A percentile compares a stretch with the other conserved stretches of the same genome.
Conservation (phyloP, 2,888 invertebrate species). For the Brenthis ino region DNA sequence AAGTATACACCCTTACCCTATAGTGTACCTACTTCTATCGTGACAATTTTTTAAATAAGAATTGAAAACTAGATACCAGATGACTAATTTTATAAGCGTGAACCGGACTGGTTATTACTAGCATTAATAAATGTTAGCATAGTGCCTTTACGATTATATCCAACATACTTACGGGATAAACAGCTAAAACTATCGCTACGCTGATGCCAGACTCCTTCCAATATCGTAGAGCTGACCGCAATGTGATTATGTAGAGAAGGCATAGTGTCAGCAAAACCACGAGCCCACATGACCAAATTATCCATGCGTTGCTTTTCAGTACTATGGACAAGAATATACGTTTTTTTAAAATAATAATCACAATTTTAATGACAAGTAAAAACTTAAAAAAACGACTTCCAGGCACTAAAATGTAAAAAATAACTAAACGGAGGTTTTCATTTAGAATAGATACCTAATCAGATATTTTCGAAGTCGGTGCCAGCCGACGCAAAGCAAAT, state of each 20-base stretch:
- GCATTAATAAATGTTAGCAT: background rate
- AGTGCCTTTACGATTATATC: background rate
- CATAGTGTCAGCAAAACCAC: conserved; percentile 75
- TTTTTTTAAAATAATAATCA: background rate
- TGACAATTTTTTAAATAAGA: too few relatives aligned
- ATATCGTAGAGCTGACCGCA: conserved; percentile 78
- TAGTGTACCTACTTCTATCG: too few relatives aligned
- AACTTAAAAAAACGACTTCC: too few relatives aligned
- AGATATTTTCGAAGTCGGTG: too few relatives aligned
- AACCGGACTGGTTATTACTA: too few relatives aligned
- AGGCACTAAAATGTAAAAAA: too few relatives aligned
- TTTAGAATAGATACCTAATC: too few relatives aligned
- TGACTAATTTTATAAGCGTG: too few relatives aligned
- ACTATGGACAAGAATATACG: conserved; percentile 58
- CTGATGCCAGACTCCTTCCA: conserved; percentile 77
- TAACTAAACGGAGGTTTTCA: too few relatives aligned
- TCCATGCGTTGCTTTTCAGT: conserved; percentile 80
- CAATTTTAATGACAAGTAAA: background rate
- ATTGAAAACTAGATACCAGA: too few relatives aligned
- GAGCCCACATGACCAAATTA: conserved; percentile 77
- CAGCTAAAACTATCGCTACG: conserved; percentile 81
- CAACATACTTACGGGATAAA: conserved; percentile 84
- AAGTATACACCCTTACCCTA: too few relatives aligned
- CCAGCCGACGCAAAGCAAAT: too few relatives aligned
- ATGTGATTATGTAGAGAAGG: conserved; percentile 77